These are phyloP conservation scores for Cephus spinipes DNA, from an alignment of 2,888 invertebrate species.

Conservation along the genomic window DNA sequence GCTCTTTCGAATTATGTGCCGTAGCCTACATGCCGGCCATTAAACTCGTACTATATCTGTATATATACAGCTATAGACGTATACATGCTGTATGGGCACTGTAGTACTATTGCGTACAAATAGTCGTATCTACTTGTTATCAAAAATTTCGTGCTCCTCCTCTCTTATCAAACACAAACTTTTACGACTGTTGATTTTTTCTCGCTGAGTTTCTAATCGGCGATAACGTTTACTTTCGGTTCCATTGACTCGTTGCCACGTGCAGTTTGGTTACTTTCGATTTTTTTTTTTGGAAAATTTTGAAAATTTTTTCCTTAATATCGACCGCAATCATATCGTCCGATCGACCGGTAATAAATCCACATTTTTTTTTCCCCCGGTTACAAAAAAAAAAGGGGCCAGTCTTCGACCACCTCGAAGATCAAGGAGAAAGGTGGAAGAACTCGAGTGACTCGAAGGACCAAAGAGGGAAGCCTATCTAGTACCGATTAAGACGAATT, in stretches of 20 bases:
- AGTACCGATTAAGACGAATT: background rate
- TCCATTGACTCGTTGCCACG: background rate
- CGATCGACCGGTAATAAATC: background rate
- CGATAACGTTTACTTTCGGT: background rate
- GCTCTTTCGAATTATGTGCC: background rate
- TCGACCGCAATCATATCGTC: fast-evolving
- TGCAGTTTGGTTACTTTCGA: background rate
- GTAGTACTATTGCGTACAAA: background rate
- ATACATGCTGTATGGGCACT: slow-evolving; percentile 4
- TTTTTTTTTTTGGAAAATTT: background rate
- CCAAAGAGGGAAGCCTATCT: background rate
- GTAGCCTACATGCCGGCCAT: background rate
- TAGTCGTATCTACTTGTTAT: background rate
- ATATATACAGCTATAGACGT: slow-evolving; percentile 11
- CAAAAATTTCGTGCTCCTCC: background rate
- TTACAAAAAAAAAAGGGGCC: too few relatives aligned
- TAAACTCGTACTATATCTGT: background rate
- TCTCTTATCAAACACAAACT: background rate
- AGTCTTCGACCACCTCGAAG: background rate
- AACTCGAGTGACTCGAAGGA: background rate
- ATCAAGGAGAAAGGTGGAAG: background rate
- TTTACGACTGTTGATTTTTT: background rate
- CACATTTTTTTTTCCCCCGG: background rate
- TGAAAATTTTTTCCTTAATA: too few relatives aligned
- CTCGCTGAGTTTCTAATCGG: background rate